Conservation (phyloP, 2,888 invertebrate genomes). For the Autographa gamma region DNA sequence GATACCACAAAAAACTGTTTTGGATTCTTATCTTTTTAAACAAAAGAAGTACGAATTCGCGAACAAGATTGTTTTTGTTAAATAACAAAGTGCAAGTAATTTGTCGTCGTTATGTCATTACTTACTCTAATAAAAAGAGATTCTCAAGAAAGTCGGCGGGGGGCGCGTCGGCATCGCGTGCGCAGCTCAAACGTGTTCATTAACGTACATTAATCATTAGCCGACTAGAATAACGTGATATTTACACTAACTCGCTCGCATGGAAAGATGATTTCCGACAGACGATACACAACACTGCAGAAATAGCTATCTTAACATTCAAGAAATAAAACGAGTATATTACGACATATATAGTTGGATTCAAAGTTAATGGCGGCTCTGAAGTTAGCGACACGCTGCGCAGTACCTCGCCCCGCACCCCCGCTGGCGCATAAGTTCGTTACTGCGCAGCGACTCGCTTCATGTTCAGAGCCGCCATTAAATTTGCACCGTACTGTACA, state of each 20-base stretch:
- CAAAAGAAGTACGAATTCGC: background rate
- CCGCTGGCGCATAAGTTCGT: no score
- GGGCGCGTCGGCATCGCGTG: constrained; percentile 33
- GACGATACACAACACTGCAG: constrained; percentile 22
- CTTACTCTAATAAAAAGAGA: constrained; percentile 38
- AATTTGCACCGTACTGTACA: no score
- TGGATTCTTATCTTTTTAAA: background rate
- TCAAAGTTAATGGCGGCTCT: no score
- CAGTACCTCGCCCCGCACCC: no score
- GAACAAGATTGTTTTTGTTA: constrained; percentile 18
- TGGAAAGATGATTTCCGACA: constrained; percentile 56
- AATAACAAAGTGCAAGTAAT: constrained; percentile 46
- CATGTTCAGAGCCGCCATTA: no score
- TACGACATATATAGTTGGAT: no score
- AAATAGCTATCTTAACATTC: constrained; percentile 12
- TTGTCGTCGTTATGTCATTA: constrained; percentile 50
- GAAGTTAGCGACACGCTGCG: no score
- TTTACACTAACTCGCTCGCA: constrained; percentile 46
- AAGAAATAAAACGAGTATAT: constrained; percentile 20
- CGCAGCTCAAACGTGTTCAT: constrained; percentile 59
- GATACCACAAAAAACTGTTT: background rate
- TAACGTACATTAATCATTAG: constrained; percentile 66
- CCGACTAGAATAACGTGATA: constrained; percentile 52
- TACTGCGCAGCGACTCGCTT: no score
- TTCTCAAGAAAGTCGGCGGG: constrained; percentile 46